phyloP scores from a whole-genome alignment of 2,797 vertebrate genomes.

The Trachurus trachurus region DNA sequence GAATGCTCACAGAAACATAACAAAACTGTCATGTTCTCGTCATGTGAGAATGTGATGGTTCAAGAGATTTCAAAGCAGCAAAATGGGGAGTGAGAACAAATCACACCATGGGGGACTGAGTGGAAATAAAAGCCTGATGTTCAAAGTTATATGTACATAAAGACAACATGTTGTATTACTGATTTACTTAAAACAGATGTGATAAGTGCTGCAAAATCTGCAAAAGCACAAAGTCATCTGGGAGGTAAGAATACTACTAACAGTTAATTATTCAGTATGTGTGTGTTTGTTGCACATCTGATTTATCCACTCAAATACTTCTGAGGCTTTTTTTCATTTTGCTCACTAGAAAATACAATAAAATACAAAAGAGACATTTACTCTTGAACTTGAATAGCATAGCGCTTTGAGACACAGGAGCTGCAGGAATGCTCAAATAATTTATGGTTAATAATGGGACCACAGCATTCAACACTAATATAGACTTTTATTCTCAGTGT shows the following conservation, averaged over 20 bases:
- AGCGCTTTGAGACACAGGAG: background rate
- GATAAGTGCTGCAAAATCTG: background rate
- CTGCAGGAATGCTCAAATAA: background rate
- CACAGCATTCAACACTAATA: conserved; percentile 5
- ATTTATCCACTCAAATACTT: conserved; percentile 8
- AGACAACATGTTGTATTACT: background rate
- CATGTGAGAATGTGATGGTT: background rate
- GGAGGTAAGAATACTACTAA: background rate
- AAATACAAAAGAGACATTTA: conserved; percentile 3
- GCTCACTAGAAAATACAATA: background rate
- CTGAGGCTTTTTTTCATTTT: conserved; percentile 10
- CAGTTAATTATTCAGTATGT: background rate
- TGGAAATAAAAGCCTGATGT: background rate
- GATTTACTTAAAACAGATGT: background rate
- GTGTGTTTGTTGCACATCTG: background rate
- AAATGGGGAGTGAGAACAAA: background rate
- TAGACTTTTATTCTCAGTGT: conserved; percentile 38
- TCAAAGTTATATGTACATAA: no score
- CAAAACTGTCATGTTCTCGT: background rate
- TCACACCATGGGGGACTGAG: background rate
- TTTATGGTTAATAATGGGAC: background rate
- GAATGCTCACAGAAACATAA: background rate
- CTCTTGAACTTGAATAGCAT: background rate
- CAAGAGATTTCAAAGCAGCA: background rate
- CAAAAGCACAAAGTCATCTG: conserved; percentile 4